Base-by-base conservation (phyloP, 2,888 invertebrate genomes). In the Agrochola lota region DNA sequence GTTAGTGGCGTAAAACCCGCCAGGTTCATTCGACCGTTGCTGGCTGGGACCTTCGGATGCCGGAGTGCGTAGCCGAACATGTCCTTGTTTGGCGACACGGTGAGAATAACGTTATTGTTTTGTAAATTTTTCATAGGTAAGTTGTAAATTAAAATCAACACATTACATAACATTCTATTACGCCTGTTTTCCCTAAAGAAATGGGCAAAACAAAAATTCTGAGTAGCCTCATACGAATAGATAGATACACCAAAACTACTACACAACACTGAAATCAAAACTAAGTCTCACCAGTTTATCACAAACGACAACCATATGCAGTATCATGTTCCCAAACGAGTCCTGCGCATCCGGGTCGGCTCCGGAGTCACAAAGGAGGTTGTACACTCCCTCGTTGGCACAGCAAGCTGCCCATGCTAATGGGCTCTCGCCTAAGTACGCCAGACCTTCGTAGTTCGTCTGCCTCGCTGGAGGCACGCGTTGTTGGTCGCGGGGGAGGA, bases 241-340 rank as follows among this genome's bases (percentile, higher is more conserved):
- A 30, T 17, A 43, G 7, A 0, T 43, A 67, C 72, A 11, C 6
- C 12, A 20, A 67, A 35, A 11, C n/a, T 4, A 23, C 20, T 4
- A 23, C 20, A 30, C 23, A 30, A 52, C 52, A 69, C 1, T 26
- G 17, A 20, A n/a, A 46, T 2, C 9, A 17, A 55, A 46, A 82
- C 93, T 95, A 95, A 99, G 99, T 72, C 93, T 95, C 95, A 99
- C 99, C 97, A 99, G 96, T 95, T 99, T 99, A 95, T 99, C 99
- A 92, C 99, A 98, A 80, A 99, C 99, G 60, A 99, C 99, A 59
- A 99, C 99, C 99, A 99, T 99, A 93, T 99, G 99, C n/a, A 99
- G 97, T 84, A 99, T 99, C 98, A 99, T 99, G 93, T 99, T 99
- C 20, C 99, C 99, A 92, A 99, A 99, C 0, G 98, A 98, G 94